Conservation (phyloP, 1,140 invertebrate genomes). For the Cydia splendana region DNA sequence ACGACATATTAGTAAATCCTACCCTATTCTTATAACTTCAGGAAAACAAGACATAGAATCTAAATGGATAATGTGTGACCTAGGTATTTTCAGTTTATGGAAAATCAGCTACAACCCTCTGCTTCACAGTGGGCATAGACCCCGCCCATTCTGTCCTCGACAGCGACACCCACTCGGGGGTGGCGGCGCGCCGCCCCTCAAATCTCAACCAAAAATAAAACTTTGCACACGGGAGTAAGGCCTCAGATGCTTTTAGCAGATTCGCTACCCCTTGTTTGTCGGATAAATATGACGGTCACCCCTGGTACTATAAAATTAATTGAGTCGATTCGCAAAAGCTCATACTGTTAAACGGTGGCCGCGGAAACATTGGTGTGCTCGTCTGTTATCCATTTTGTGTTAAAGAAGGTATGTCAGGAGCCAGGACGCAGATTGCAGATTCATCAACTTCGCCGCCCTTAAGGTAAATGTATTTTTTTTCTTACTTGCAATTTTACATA, state of each 20-base stretch:
- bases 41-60: background rate
- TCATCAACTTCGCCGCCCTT: conserved; percentile 69
- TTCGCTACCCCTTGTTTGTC: conserved; percentile 14
- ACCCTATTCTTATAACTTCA: background rate
- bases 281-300: conserved; percentile 50
- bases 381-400: conserved; percentile 36
- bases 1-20: too few species aligned
- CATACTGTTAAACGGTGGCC: conserved; percentile 49
- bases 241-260: background rate
- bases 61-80: background rate
- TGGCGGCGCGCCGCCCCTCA: conserved; percentile 36
- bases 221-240: conserved; percentile 21
- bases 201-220: conserved; percentile 29
- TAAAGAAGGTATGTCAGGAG: conserved; percentile 55
- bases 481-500: too few species aligned
- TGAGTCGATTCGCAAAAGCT: conserved; percentile 42
- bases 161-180: conserved; percentile 57
- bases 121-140: background rate
- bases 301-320: conserved; percentile 67
- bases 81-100: background rate
- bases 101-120: conserved; percentile 34
- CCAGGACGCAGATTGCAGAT: conserved; percentile 66
- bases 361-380: conserved; percentile 35
- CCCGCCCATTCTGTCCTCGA: conserved; percentile 37
- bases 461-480: conserved; percentile 44